Base-by-base conservation (phyloP, 1,140 invertebrate species). In the Aphidius gifuensis region DNA sequence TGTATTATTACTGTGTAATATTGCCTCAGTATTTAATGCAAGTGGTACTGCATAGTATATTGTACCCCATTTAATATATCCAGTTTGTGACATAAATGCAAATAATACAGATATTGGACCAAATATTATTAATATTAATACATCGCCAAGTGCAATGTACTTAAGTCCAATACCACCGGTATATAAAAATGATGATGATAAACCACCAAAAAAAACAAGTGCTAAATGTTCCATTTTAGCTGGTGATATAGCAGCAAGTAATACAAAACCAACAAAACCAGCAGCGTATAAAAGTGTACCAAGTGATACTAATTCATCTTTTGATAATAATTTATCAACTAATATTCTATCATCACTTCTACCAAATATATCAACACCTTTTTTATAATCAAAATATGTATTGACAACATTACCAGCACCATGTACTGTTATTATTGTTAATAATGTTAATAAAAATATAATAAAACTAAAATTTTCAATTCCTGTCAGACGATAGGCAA, bases 401-500 rank as follows among this genome's bases (percentile, higher is more conserved):
- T 98, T 97, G 1, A 98, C 94, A n/a, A 97, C 88, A 80, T 97
- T 97, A 45, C 94, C 95, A 59, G 95, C 95, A 54, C 93, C 93
- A 77, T 97, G 95, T 4, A 97, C 94, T 11, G 91, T 93, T 55
- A 96, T 82, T 6, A 95, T 88, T 3, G 92, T 96, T 50, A 93
- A 85, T 32, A 92, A 80, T 1, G 93, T 95, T 1, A 94, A 80
- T 7, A 95, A 68, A 60, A 96, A 85, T 5, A 90, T 90, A 47
- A 90, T 73, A 76, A 91, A 84, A 71, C 87, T 93, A 72, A 96
- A 94, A 47, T 82, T 85, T 2, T 86, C 72, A 69, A 86, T 83
- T 38, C 86, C 85, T 51, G 79, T 80, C 46, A 88, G 80, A 72
- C 94, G 92, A 77, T 92, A 92, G 1, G 94, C 93, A 39, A 97